Evolutionary conservation across 2,113 vertebrate genomes (phyloP), one percentile per base, ranked within the genome.

Genomic region (Phaethon lepturus): DNA sequence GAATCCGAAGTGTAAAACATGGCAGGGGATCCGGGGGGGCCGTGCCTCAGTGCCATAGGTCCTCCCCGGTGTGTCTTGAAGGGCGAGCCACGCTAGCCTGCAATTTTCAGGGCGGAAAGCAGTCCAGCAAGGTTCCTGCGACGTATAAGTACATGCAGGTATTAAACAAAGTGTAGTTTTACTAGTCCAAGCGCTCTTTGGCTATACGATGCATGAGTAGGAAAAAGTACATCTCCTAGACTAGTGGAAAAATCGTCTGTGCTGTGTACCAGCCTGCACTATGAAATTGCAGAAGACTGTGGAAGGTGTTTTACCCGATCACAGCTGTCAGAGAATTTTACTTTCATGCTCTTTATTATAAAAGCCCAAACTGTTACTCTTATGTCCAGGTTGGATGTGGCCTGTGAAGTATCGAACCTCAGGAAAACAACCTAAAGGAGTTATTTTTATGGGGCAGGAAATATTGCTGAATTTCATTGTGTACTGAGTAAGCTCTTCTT

Each of bases 1-100:
- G 2, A 9, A 0, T 24, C 35, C 4, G 67, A 10, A 2, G 5
- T 9, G 1, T 87, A 5, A 62, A 74, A 11, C 26, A 2, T 8
- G 52, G 6, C 14, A 13, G 38, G 31, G 90, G 76, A 28, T 10
- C 11, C 40, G 25, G 62, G 24, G 42, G 72, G 40, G 50, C 68
- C 11, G 72, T 20, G 24, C 0, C 28, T 62, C 59, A 3, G 11
- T 24, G 56, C 2, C 62, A 1, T 5, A 10, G 78, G 38, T 8
- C 15, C 19, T 72, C 9, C 76, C 7, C 15, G n/a, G 1, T 10
- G 35, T 40, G 45, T 64, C 56, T 7, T 25, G 63, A 67, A n/a
- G 56, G 76, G 86, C 49, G 44, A 69, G 68, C 47, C 20, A 5
- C 28, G 31, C 23, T 44, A 8, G 23, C 10, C 38, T 28, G 68